phyloP scores from a whole-genome alignment of 2,888 invertebrate species.

The Lobophora halterata region DNA sequence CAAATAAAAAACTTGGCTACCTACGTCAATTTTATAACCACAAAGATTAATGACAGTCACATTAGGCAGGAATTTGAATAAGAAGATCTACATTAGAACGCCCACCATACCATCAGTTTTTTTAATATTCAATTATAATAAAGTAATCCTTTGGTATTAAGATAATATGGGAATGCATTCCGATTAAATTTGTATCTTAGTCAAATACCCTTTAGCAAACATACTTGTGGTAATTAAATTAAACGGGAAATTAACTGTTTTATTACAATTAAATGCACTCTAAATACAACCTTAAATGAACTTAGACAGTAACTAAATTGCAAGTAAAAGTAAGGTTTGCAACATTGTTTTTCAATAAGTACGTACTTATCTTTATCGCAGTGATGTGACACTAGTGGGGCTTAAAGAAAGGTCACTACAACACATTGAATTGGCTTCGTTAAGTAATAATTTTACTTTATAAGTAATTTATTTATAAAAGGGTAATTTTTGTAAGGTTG shows the following conservation, averaged over 20 bases:
- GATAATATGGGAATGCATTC: conserved; percentile 40
- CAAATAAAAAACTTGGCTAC: conserved; percentile 14
- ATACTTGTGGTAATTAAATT: conserved; percentile 5
- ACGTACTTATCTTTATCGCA: conserved; percentile 24
- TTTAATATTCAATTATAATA: conserved; percentile 38
- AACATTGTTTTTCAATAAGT: conserved; percentile 21
- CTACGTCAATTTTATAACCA: conserved; percentile 10
- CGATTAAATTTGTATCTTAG: conserved; percentile 23
- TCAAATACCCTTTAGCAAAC: conserved; percentile 13
- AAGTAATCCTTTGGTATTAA: conserved; percentile 52
- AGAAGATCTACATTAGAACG: conserved; percentile 39
- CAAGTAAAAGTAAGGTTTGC: conserved; percentile 3
- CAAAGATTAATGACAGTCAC: conserved; percentile 22
- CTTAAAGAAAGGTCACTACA: conserved; percentile 19
- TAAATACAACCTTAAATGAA: conserved; percentile 4
- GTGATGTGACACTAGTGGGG: conserved; percentile 22
- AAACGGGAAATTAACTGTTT: conserved; percentile 6
- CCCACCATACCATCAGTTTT: conserved; percentile 31
- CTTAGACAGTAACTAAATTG: conserved; percentile 10
- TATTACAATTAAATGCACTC: not conserved
- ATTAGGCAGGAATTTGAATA: conserved; percentile 32
- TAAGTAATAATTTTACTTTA: no score
- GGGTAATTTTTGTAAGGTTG: no score
- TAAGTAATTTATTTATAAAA: no score
- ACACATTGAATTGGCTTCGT: conserved; percentile 23